A percentile compares a stretch with the other conserved stretches of the same genome.
Evolutionary conservation across 1,140 invertebrate genomes (phyloP).

Genomic region (Monomorium pharaonis): DNA sequence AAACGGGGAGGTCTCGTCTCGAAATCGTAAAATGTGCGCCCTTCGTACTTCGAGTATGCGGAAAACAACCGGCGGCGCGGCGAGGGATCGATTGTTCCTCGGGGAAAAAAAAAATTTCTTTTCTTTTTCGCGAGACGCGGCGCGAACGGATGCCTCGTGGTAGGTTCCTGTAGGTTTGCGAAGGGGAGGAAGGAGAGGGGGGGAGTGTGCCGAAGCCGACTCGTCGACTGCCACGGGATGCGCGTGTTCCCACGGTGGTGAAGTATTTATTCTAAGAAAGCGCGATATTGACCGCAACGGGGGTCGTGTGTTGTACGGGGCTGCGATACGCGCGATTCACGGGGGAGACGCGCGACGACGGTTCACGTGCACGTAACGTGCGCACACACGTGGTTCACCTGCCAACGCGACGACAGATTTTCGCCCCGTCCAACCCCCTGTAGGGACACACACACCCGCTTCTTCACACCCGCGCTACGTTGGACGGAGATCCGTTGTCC

Average conservation of each 20-base stretch:
- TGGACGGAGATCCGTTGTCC: not conserved
- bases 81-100: not conserved
- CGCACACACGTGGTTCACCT: slow-evolving; percentile 54
- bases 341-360: slow-evolving; percentile 47
- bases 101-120: not conserved
- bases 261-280: slow-evolving; percentile 81
- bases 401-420: slow-evolving; percentile 44
- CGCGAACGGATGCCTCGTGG: slow-evolving; percentile 3
- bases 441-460: not conserved
- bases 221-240: slow-evolving; percentile 65
- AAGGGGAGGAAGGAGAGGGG: too few species aligned
- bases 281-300: slow-evolving; percentile 83
- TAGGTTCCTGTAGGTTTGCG: slow-evolving; percentile 59
- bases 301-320: slow-evolving; percentile 72
- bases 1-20: not conserved
- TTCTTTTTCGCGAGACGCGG: slow-evolving; percentile 13
- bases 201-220: slow-evolving; percentile 58
- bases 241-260: slow-evolving; percentile 79
- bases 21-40: not conserved
- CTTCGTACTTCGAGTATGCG: not conserved
- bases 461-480: too few species aligned
- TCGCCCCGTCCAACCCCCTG: not conserved
- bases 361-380: slow-evolving; percentile 47
- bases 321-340: slow-evolving; percentile 75
- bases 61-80: not conserved